Evolutionary conservation across 2,797 vertebrate species (phyloP).

Genomic region (Orestias chungarensis): DNA sequence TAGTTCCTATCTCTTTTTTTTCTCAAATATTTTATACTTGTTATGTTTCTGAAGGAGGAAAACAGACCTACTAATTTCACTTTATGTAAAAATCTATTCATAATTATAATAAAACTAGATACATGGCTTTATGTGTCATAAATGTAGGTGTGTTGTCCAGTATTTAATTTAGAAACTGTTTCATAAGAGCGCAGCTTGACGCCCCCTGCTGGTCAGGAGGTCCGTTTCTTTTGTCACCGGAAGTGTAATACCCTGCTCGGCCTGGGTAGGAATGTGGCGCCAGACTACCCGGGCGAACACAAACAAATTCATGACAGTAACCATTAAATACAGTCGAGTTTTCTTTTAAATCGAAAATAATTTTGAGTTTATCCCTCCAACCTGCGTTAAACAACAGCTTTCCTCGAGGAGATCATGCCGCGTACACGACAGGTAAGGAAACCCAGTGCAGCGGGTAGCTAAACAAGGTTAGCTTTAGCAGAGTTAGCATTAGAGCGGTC

Average conservation of each 20-base stretch:
- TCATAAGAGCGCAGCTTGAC: neutral
- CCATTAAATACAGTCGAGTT: slow-evolving; percentile 18
- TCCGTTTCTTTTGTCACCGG: slow-evolving; percentile 31
- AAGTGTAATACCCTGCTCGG: slow-evolving; percentile 54
- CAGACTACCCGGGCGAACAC: slow-evolving; percentile 38
- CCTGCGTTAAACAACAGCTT: neutral
- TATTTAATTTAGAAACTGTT: neutral
- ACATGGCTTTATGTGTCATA: neutral
- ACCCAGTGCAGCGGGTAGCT: slow-evolving; percentile 43
- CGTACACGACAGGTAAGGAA: slow-evolving; percentile 76
- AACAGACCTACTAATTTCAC: neutral
- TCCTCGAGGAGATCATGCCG: slow-evolving; percentile 64
- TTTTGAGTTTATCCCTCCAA: slow-evolving; percentile 1
- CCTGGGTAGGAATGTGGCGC: slow-evolving; percentile 61
- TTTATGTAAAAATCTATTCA: neutral
- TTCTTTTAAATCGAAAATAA: neutral
- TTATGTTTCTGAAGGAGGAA: neutral
- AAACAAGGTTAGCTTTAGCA: slow-evolving; percentile 56
- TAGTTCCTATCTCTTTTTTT: neutral
- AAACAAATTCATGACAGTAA: slow-evolving; percentile 50
- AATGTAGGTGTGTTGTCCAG: neutral
- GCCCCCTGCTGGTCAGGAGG: slow-evolving; percentile 48
- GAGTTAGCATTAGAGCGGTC: slow-evolving; percentile 42
- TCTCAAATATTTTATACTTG: neutral
- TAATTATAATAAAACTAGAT: neutral